These are phyloP conservation scores for Stegodyphus mimosarum DNA, from an alignment of 1,140 invertebrate genomes.

Conservation along the genomic window DNA sequence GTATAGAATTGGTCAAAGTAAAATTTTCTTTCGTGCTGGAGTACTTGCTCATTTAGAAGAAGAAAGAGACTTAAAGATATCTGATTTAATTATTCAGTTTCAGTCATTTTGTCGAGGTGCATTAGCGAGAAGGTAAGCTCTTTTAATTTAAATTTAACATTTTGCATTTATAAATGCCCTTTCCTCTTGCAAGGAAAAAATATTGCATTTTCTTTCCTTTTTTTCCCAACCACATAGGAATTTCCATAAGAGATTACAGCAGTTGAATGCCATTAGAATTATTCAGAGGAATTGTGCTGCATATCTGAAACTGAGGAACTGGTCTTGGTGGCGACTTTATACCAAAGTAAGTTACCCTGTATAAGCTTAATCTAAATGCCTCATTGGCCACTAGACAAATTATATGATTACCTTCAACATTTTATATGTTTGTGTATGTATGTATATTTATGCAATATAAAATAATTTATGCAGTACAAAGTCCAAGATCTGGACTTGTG, in stretches of 20 bases:
- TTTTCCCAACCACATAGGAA: conserved; percentile 75
- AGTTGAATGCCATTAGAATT: conserved; percentile 98
- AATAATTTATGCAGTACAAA: too few relatives aligned
- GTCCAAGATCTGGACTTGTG: too few relatives aligned
- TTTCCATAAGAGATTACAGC: conserved; percentile 96
- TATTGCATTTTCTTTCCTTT: neutral
- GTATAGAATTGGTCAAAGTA: conserved; percentile 95
- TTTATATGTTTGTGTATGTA: too few relatives aligned
- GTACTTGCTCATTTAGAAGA: conserved; percentile 98
- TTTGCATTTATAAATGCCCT: neutral
- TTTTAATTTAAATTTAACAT: neutral
- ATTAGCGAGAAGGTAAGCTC: conserved; percentile 76
- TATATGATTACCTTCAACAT: too few relatives aligned
- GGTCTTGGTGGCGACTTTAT: conserved; percentile 99
- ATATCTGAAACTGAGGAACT: conserved; percentile 97
- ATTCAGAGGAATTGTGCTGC: conserved; percentile 99
- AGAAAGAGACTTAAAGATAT: conserved; percentile 98
- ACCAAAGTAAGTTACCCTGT: conserved; percentile 76
- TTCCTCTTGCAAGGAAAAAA: too few relatives aligned
- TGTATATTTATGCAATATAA: too few relatives aligned
- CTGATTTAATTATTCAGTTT: conserved; percentile 97
- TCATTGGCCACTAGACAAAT: too few relatives aligned
- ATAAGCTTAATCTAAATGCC: too few relatives aligned
- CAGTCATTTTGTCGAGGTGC: conserved; percentile 98
- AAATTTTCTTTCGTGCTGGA: conserved; percentile 98